Evolutionary conservation across 2,797 vertebrate species (phyloP).

Genomic region (Artibeus lituratus): DNA sequence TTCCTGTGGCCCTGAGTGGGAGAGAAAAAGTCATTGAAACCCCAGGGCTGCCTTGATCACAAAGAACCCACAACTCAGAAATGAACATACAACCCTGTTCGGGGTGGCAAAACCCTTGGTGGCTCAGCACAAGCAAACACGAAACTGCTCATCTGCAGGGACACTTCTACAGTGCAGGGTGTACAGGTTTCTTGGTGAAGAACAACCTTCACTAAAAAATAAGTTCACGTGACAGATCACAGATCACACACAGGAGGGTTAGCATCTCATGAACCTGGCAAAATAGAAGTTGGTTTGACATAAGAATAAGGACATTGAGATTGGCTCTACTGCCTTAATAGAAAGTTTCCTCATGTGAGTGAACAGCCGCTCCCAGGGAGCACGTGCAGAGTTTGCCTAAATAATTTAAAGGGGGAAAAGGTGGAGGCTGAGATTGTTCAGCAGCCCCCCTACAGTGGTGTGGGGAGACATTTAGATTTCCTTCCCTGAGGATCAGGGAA

Average conservation of each 20-base stretch:
- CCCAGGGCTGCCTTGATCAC: not conserved
- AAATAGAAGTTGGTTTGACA: not conserved
- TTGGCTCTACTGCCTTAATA: not conserved
- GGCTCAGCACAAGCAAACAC: not conserved
- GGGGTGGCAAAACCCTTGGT: not conserved
- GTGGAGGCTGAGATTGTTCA: not conserved
- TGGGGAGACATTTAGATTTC: not conserved
- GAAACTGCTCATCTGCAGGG: not conserved
- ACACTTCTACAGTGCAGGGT: not conserved
- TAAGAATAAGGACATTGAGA: not conserved
- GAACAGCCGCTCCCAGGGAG: not conserved
- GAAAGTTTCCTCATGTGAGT: not conserved
- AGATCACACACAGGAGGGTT: not conserved
- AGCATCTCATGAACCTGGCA: not conserved
- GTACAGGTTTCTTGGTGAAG: not conserved
- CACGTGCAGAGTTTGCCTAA: not conserved
- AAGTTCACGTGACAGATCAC: not conserved
- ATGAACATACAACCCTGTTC: rapidly evolving
- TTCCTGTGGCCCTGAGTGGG: not conserved
- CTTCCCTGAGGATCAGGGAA: not conserved
- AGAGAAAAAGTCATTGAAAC: not conserved
- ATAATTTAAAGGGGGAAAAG: not conserved
- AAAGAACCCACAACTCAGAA: not conserved
- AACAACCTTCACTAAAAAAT: not conserved
- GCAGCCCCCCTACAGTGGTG: not conserved